Conservation (phyloP, 2,797 vertebrate species). For the Peromyscus aztecus region DNA sequence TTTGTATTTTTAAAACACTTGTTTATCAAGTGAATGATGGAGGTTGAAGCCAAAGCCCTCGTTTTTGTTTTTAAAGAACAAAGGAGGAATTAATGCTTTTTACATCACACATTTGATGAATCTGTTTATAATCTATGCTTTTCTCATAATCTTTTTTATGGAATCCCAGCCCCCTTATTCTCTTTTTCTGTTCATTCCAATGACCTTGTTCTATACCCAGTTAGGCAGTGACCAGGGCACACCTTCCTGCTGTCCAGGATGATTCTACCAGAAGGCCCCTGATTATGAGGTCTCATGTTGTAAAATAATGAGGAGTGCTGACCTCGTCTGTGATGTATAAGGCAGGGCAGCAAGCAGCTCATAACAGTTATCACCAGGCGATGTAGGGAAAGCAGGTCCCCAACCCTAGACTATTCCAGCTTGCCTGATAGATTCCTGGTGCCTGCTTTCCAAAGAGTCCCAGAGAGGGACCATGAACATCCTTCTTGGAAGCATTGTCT, state of each 20-base stretch:
- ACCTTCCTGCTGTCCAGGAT: not conserved
- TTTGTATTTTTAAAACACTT: not conserved
- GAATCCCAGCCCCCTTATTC: not conserved
- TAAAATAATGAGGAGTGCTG: conserved; percentile 17
- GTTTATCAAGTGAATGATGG: not conserved
- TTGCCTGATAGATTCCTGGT: not conserved
- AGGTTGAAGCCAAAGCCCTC: not conserved
- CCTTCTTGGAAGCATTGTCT: rapidly evolving
- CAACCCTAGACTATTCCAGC: rapidly evolving
- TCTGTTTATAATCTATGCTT: not conserved
- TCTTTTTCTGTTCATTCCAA: not conserved
- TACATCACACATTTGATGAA: not conserved
- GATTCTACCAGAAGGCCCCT: not conserved
- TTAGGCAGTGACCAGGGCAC: not conserved
- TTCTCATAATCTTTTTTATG: not conserved
- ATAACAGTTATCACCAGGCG: not conserved
- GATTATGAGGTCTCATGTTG: not conserved
- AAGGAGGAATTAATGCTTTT: not conserved
- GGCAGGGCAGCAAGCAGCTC: rapidly evolving
- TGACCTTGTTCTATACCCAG: not conserved
- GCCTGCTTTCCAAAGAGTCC: not conserved
- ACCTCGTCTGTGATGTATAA: not conserved
- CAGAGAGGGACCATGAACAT: not conserved
- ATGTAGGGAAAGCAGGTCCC: rapidly evolving
- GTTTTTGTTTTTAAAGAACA: not conserved